These are phyloP conservation scores for Acrossocheilus wenchowensis DNA, from an alignment of 2,797 vertebrate genomes.

Conservation along the genomic window DNA sequence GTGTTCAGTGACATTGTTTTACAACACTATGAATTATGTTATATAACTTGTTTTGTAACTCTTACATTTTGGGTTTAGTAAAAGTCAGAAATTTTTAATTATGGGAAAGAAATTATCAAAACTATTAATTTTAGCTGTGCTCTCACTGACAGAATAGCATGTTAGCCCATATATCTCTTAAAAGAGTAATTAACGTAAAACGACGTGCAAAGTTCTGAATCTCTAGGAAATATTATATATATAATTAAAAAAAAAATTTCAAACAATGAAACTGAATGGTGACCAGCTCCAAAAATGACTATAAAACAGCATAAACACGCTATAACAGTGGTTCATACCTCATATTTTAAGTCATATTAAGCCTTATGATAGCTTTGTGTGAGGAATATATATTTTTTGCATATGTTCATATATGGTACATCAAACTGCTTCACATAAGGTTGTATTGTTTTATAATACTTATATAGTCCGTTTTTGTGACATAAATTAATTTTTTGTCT, in stretches of 20 bases:
- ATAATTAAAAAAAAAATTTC: too few species aligned
- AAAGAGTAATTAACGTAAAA: too few species aligned
- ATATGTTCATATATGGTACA: not conserved
- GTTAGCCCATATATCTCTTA: not conserved
- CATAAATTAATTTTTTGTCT: not conserved
- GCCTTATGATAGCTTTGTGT: not conserved
- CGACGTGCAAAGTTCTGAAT: not conserved
- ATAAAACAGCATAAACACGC: not conserved
- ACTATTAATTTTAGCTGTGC: not conserved
- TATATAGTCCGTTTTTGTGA: not conserved
- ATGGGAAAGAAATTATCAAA: not conserved
- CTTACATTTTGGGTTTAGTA: not conserved
- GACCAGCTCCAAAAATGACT: not conserved
- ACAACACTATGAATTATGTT: not conserved
- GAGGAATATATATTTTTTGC: not conserved
- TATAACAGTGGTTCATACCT: too few species aligned
- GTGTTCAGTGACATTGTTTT: not conserved
- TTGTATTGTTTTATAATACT: not conserved
- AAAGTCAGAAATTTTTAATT: not conserved
- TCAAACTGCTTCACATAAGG: not conserved
- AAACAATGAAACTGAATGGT: not conserved
- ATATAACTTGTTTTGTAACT: constrained; percentile 1
- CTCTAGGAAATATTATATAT: not conserved
- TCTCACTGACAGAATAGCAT: not conserved
- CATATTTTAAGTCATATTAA: too few species aligned